phyloP scores from a whole-genome alignment of 2,797 vertebrate genomes.

The Mastacembelus armatus region DNA sequence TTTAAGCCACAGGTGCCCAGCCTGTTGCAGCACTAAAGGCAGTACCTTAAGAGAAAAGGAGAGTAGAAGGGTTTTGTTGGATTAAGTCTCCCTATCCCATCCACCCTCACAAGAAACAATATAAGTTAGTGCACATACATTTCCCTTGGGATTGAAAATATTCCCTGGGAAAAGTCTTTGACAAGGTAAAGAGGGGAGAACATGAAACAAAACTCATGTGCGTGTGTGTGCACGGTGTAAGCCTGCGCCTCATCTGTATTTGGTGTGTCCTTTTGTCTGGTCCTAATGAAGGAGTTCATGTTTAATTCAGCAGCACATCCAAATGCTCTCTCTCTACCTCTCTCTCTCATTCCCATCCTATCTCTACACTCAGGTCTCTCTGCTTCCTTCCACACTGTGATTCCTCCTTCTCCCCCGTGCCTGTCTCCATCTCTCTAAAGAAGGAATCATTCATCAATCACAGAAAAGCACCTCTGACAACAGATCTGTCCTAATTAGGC shows the following conservation, averaged over 20 bases:
- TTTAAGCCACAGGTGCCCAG: constrained; percentile 69
- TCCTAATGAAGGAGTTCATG: constrained; percentile 85
- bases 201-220: constrained; percentile 56
- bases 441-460: constrained; percentile 90
- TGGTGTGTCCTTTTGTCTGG: constrained; percentile 83
- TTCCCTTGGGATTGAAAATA: constrained; percentile 67
- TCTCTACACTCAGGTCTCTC: constrained; percentile 63
- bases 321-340: constrained; percentile 58
- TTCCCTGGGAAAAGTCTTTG: constrained; percentile 73
- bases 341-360: constrained; percentile 57
- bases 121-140: constrained; percentile 54
- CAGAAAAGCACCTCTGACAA: constrained; percentile 83
- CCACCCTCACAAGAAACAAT: constrained; percentile 56
- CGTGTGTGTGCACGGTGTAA: constrained; percentile 12
- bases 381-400: constrained; percentile 60
- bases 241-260: constrained; percentile 68
- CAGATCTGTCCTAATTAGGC: constrained; percentile 82
- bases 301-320: constrained; percentile 88
- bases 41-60: constrained; percentile 29
- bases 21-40: constrained; percentile 60
- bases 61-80: constrained; percentile 47
- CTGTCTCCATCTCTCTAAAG: constrained; percentile 72
- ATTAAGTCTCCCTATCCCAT: constrained; percentile 56
- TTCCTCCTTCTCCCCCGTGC: constrained; percentile 60
- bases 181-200: constrained; percentile 66